These are phyloP conservation scores for Pterois miles DNA, from an alignment of 2,797 vertebrate species.

Conservation along the genomic window DNA sequence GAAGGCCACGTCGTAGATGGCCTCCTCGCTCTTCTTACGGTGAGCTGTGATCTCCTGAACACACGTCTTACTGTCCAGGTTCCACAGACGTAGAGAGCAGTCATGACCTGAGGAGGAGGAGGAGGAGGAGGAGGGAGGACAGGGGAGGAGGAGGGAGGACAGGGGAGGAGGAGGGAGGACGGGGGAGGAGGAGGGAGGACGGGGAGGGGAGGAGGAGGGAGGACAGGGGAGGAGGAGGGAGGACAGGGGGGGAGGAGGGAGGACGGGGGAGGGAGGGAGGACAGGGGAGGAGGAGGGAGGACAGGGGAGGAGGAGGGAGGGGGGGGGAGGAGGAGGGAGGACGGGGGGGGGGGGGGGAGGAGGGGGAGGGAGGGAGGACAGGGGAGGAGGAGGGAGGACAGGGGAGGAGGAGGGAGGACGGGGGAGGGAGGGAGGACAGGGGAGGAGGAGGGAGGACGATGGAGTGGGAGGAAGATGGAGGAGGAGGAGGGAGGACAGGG, in stretches of 20 bases:
- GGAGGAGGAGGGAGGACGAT: background rate
- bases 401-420: no score
- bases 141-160: no score
- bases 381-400: no score
- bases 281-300: background rate
- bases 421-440: no score
- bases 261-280: no score
- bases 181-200: rapidly evolving
- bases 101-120: conserved; percentile 89
- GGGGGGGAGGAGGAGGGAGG: no score
- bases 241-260: no score
- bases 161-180: rapidly evolving
- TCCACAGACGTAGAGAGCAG: conserved; percentile 98
- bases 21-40: conserved; percentile 98
- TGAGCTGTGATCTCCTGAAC: conserved; percentile 99
- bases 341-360: no score
- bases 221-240: no score
- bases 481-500: no score
- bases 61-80: conserved; percentile 98
- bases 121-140: background rate
- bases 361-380: no score
- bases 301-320: background rate
- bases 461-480: background rate
- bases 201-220: no score
- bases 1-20: conserved; percentile 99